Percentiles rank a stretch among this genome's conserved stretches.
These are phyloP conservation scores for Napeogenes inachia DNA, from an alignment of 2,888 invertebrate species.

Conservation along the genomic window DNA sequence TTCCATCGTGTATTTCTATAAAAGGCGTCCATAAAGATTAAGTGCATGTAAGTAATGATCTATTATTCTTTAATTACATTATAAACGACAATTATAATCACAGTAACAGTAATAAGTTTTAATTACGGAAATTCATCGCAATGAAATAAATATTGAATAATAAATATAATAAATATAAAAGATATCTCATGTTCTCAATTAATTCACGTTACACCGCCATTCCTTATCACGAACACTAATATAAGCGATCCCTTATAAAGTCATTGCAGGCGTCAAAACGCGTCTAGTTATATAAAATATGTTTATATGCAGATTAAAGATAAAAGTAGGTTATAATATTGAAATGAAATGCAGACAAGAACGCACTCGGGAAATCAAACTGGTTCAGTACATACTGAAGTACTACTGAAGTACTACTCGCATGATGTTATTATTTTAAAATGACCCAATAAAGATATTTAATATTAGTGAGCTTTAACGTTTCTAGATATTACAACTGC, in stretches of 20 bases:
- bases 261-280: slow-evolving; percentile 54
- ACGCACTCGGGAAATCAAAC: slow-evolving; percentile 36
- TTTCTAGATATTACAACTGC: neutral
- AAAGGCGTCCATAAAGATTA: too few species aligned
- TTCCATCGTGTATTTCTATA: too few species aligned
- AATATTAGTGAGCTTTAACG: neutral
- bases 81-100: slow-evolving; percentile 11
- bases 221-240: slow-evolving; percentile 39
- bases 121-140: slow-evolving; percentile 20
- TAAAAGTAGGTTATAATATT: slow-evolving; percentile 61
- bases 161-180: neutral
- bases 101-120: slow-evolving; percentile 22
- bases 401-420: slow-evolving; percentile 20
- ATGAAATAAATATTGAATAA: slow-evolving; percentile 8
- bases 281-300: slow-evolving; percentile 49
- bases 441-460: neutral
- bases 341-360: slow-evolving; percentile 43
- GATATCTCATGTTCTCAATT: too few species aligned
- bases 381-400: slow-evolving; percentile 38
- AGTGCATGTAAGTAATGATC: slow-evolving; percentile 2
- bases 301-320: slow-evolving; percentile 59
- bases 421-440: neutral
- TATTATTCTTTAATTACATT: neutral
- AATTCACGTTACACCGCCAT: slow-evolving; percentile 18
- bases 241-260: slow-evolving; percentile 53